phyloP scores from a whole-genome alignment of 2,797 vertebrate genomes.

The Coreius guichenoti region DNA sequence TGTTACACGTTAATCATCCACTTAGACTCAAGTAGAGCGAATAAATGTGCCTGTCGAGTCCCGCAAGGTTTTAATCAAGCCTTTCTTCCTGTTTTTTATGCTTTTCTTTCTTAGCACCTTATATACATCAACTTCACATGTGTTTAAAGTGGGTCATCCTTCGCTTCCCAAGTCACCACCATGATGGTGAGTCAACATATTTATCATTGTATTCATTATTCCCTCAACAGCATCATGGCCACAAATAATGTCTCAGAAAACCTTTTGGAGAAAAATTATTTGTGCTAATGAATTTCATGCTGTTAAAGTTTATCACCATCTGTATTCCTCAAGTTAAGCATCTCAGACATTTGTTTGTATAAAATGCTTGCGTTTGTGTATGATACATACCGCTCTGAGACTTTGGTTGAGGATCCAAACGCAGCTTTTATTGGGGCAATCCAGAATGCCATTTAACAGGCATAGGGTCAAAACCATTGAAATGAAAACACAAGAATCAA shows the following conservation, averaged over 20 bases:
- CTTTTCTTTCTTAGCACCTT: slow-evolving; percentile 57
- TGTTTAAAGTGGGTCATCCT: slow-evolving; percentile 76
- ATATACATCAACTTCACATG: slow-evolving; percentile 75
- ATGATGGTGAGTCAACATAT: slow-evolving; percentile 70
- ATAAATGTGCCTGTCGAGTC: slow-evolving; percentile 58
- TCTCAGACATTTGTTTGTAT: not conserved
- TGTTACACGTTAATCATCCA: slow-evolving; percentile 58
- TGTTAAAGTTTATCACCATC: not conserved
- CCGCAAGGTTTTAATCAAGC: slow-evolving; percentile 49
- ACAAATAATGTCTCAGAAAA: slow-evolving; percentile 61
- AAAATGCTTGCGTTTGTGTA: not conserved
- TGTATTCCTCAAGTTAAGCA: slow-evolving; percentile 1
- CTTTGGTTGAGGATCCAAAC: too few species aligned
- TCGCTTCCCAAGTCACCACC: slow-evolving; percentile 60
- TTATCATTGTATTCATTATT: slow-evolving; percentile 75
- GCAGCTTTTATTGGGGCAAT: too few species aligned
- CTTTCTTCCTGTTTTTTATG: slow-evolving; percentile 16
- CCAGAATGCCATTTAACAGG: too few species aligned
- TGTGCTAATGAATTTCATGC: slow-evolving; percentile 5
- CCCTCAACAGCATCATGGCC: slow-evolving; percentile 70
- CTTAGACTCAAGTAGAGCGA: slow-evolving; percentile 56
- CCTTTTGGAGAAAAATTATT: slow-evolving; percentile 42
- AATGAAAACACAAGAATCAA: too few species aligned
- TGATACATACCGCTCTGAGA: too few species aligned
- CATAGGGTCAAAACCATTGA: too few species aligned